Evolutionary conservation across 2,797 vertebrate genomes (phyloP).

Genomic region (Smutsia temminckii): DNA sequence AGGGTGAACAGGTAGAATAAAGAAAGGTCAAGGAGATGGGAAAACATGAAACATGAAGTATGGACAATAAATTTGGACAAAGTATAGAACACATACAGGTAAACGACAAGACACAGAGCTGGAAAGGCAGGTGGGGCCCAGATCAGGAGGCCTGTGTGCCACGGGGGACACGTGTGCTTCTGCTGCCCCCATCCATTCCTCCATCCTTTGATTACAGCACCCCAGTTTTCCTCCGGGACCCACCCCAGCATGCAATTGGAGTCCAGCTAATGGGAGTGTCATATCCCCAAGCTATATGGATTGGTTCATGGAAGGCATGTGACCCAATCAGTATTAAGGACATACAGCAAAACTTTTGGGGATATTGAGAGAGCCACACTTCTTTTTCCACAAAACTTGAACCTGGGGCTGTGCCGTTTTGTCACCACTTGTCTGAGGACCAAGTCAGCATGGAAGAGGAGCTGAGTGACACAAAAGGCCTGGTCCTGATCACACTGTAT

Average conservation of each 20-base stretch:
- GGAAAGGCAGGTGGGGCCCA: not conserved
- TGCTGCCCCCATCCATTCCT: not conserved
- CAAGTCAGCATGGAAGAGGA: not conserved
- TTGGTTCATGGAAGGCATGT: not conserved
- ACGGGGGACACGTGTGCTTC: not conserved
- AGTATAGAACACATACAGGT: not conserved
- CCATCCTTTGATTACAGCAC: not conserved
- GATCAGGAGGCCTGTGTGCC: not conserved
- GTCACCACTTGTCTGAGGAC: not conserved
- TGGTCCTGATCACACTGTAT: not conserved
- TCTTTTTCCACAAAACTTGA: not conserved
- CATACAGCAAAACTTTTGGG: not conserved
- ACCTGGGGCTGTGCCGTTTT: not conserved
- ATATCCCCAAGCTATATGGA: not conserved
- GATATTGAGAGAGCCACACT: not conserved
- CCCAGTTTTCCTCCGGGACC: not conserved
- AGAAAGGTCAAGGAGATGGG: not conserved
- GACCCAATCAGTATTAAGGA: not conserved
- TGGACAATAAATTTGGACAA: not conserved
- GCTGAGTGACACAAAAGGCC: not conserved
- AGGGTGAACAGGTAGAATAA: not conserved
- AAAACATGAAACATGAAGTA: not conserved
- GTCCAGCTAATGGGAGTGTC: not conserved
- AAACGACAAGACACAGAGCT: not conserved
- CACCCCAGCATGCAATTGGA: not conserved